Conservation (phyloP, 2,888 invertebrate genomes). For the Agrotis segetum region DNA sequence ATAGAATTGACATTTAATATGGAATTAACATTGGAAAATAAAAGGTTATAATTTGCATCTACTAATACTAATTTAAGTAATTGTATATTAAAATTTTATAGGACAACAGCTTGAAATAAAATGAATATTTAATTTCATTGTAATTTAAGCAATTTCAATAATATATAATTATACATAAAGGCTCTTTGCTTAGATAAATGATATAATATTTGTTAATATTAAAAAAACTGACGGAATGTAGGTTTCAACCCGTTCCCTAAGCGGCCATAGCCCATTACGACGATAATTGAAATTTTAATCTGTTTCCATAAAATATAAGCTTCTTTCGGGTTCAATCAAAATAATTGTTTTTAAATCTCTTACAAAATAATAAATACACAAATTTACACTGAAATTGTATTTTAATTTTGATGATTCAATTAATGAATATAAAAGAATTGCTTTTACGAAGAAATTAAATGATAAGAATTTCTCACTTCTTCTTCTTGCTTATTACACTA, state of each 20-base stretch:
- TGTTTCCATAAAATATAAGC: conserved; percentile 14
- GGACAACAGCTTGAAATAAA: too few relatives aligned
- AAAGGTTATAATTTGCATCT: too few relatives aligned
- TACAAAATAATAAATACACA: background rate
- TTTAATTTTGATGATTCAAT: background rate
- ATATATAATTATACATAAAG: too few relatives aligned
- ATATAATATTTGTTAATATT: too few relatives aligned
- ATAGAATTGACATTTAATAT: too few relatives aligned
- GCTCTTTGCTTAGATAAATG: too few relatives aligned
- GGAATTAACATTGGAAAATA: too few relatives aligned
- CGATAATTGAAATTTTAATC: conserved; percentile 26
- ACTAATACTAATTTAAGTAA: too few relatives aligned
- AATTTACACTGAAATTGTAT: background rate
- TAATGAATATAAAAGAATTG: background rate
- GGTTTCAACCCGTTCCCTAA: conserved; percentile 12
- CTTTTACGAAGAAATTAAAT: background rate
- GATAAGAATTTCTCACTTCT: background rate
- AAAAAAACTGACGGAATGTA: background rate
- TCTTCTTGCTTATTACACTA: too few relatives aligned
- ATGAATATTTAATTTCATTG: too few relatives aligned
- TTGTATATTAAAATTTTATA: too few relatives aligned
- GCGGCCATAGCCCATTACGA: conserved; percentile 14
- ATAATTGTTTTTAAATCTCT: conserved; percentile 23
- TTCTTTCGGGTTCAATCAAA: conserved; percentile 4
- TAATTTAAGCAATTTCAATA: too few relatives aligned